A percentile compares a stretch with the other conserved stretches of the same genome.
Conservation (phyloP, 1,140 invertebrate species). For the Trichomalopsis sarcophagae region DNA sequence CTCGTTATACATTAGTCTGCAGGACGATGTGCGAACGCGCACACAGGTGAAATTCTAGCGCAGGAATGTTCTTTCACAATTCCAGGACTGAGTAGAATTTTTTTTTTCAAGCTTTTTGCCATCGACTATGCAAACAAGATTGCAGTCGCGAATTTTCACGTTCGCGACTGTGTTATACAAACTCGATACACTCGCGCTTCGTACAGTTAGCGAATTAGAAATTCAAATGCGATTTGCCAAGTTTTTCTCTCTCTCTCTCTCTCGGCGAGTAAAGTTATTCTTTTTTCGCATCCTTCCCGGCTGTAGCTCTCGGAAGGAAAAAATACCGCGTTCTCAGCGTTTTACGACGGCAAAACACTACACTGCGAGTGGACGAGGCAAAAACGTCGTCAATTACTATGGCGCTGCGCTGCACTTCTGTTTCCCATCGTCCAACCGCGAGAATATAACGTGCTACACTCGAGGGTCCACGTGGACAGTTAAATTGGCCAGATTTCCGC, state of each 20-base stretch:
- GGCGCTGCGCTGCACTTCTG: neutral
- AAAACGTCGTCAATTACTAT: neutral
- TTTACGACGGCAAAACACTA: slow-evolving; percentile 6
- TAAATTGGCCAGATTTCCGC: slow-evolving; percentile 36
- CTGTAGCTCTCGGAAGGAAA: neutral
- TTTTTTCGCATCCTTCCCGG: neutral
- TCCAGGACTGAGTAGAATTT: neutral
- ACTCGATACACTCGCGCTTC: neutral
- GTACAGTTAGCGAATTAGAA: neutral
- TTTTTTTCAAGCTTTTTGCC: neutral
- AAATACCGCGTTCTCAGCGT: neutral
- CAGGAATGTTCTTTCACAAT: neutral
- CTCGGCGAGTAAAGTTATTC: neutral
- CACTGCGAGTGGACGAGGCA: neutral
- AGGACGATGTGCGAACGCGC: neutral
- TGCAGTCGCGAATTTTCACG: neutral
- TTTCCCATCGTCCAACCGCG: neutral
- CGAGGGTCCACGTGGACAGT: slow-evolving; percentile 25
- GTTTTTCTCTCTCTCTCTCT: neutral
- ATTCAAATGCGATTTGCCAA: neutral
- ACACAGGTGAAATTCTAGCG: neutral
- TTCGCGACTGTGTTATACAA: too few species aligned
- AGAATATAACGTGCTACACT: neutral
- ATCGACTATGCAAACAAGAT: neutral
- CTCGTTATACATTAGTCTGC: neutral